Evolutionary conservation across 2,888 invertebrate species (phyloP).

Genomic region (Eupsilia transversa): DNA sequence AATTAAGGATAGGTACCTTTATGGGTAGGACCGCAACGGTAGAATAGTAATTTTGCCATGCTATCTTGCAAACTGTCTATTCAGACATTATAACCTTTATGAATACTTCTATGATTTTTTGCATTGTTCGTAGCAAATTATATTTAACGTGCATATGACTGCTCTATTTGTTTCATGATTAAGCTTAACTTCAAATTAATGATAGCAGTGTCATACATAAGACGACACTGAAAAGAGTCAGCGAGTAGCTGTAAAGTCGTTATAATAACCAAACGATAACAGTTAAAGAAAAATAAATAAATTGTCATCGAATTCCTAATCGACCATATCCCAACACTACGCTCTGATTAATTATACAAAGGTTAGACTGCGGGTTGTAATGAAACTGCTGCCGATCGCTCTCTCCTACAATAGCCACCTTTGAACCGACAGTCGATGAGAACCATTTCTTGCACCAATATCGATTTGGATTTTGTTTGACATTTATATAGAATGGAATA

Average conservation of each 20-base stretch:
- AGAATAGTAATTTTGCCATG: neutral
- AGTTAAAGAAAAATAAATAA: neutral
- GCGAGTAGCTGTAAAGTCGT: too few species aligned
- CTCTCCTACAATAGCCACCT: conserved; percentile 61
- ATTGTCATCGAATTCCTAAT: neutral
- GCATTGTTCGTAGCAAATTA: neutral
- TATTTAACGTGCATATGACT: neutral
- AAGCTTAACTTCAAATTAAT: neutral
- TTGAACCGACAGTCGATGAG: conserved; percentile 60
- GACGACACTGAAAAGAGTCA: neutral
- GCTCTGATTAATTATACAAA: conserved; percentile 68
- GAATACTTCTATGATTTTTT: neutral
- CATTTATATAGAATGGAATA: conserved; percentile 6
- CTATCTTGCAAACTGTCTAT: neutral
- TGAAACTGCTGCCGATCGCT: conserved; percentile 67
- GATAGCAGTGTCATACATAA: neutral
- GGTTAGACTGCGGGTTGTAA: conserved; percentile 59
- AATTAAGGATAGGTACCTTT: neutral
- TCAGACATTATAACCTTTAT: neutral
- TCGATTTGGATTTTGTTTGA: conserved; percentile 34
- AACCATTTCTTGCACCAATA: conserved; percentile 56
- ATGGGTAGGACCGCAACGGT: neutral
- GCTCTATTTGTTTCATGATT: neutral
- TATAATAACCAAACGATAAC: too few species aligned
- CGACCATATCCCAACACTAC: conserved; percentile 47